phyloP scores from a whole-genome alignment of 92 coral and sea anemone genomes.

The Chrysogorgia sp. region DNA sequence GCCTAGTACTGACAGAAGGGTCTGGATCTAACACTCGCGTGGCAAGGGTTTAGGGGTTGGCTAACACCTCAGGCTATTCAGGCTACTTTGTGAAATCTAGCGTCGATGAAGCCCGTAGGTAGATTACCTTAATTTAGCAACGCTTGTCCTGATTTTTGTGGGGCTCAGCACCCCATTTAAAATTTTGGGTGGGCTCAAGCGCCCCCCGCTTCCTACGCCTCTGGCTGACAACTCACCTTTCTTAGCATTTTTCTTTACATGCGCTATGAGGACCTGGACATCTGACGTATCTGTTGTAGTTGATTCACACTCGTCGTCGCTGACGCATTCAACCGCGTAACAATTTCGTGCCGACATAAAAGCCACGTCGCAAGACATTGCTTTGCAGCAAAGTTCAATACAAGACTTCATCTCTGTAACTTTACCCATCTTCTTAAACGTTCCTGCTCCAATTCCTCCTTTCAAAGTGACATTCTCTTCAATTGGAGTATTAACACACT shows the following conservation, averaged over 20 bases:
- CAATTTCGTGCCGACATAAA: conserved; percentile 94
- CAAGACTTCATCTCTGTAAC: conserved; percentile 97
- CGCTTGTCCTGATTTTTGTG: no score
- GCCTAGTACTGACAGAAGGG: no score
- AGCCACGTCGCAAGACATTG: conserved; percentile 92
- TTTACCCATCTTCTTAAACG: conserved; percentile 91
- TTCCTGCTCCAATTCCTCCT: conserved; percentile 98
- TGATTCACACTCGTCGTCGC: conserved; percentile 96
- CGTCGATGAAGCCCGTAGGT: no score
- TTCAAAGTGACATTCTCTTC: conserved; percentile 96
- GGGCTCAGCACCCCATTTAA: no score
- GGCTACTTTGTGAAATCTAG: no score
- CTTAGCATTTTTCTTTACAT: conserved; percentile 87
- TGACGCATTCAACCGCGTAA: conserved; percentile 98
- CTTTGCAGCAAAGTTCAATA: conserved; percentile 95
- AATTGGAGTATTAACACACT: conserved; percentile 87
- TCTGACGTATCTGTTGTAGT: conserved; percentile 99
- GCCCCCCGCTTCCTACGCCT: neutral
- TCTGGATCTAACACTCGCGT: no score
- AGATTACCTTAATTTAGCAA: no score
- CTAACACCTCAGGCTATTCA: no score
- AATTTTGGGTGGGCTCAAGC: neutral
- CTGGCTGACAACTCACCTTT: conserved; percentile 42
- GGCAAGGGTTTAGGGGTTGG: no score
- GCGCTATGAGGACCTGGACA: conserved; percentile 93